Base-by-base conservation (phyloP, 1,140 invertebrate species). In the Capitella teleta region DNA sequence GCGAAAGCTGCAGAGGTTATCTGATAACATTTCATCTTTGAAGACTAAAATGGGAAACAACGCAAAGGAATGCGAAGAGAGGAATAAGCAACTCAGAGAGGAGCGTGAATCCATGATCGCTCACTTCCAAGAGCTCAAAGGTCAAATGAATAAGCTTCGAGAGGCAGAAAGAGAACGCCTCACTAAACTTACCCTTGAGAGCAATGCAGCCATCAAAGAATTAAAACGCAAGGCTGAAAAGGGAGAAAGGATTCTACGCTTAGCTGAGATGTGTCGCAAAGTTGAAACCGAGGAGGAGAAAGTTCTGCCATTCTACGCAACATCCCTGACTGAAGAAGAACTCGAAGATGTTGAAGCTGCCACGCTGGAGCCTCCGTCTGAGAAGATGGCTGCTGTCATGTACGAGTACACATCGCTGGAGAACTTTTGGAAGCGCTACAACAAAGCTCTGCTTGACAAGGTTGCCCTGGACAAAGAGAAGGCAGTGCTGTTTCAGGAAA, bases 281-380 rank as follows among this genome's bases (percentile, higher is more conserved):
- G 43, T 71, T 45, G 73, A 74, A 47, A 74, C 69, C 19, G 73
- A 74, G 49, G 68, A 72, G 40, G 72, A 74, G 59, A 74, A 74
- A 57, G 68, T 74, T 16, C 51, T 74, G 14, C 73, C 73, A n/a
- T 74, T 74, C 47, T 72, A 70, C 56, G 63, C 64, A 18, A 60
- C 63, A 14, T 68, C 73, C 4, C 55, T 74, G 5, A 73, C 68
- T 5, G 51, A 62, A 23, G 64, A 72, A 40, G 72, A 74, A 47
- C 53, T 61, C 28, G 64, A 63, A n/a, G 64, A 69, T 53, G 61
- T 73, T 6, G 50, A 62, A 24, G 61, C 58, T 28, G 66, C 61
- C 14, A 52, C 68, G 3, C 36, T 61, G 26, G 70, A 72, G 49
- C 53, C 54, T 18, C 60, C 67, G n/a, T 58, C 61, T 5, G 58